Evolutionary conservation across 2,113 vertebrate genomes (phyloP), one percentile per base, ranked within the genome.

Genomic region (Notiomystis cincta): DNA sequence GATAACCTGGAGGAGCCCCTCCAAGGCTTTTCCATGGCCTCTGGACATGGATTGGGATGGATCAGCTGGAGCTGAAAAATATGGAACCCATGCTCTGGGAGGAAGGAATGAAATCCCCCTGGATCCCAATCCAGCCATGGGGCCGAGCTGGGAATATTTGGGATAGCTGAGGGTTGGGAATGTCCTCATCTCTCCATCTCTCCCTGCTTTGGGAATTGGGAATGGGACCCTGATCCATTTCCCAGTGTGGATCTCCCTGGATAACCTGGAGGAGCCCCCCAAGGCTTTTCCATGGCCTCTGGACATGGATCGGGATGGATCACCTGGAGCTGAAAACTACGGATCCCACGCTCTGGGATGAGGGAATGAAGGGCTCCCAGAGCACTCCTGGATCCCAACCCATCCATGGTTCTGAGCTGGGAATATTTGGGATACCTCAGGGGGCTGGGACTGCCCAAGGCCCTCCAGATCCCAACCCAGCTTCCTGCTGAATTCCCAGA

Each of bases 321-420:
- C n/a, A n/a, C n/a, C n/a, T n/a, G n/a, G n/a, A n/a, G 31, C 6
- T 15, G 23, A 16, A 37, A 58, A 35, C 16, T 25, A 9, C 15
- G n/a, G 57, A 58, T 16, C 51, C 51, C 51, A 19, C 6, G 17
- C 17, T 60, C 24, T 3, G 58, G 35, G 35, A 61, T 62, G 37
- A 62, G 14, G 35, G 57, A 15, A 24, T 27, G 10, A 37, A 40
- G 58, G 17, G 37, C 17, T 40, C 7, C 37, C 12, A 13, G 58
- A 27, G 11, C 4, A 8, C 11, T 25, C 6, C 25, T 20, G 60
- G 38, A 62, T 62, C 64, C 69, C 69, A 54, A 33, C 22, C 22
- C 37, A 54, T 5, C 47, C 33, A 3, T 2, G 47, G 38, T 5
- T 5, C 14, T 0, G 1, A 2, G 6, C 2, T 15, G 37, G 71